phyloP scores from a whole-genome alignment of 2,797 vertebrate species.

The Paguma larvata region DNA sequence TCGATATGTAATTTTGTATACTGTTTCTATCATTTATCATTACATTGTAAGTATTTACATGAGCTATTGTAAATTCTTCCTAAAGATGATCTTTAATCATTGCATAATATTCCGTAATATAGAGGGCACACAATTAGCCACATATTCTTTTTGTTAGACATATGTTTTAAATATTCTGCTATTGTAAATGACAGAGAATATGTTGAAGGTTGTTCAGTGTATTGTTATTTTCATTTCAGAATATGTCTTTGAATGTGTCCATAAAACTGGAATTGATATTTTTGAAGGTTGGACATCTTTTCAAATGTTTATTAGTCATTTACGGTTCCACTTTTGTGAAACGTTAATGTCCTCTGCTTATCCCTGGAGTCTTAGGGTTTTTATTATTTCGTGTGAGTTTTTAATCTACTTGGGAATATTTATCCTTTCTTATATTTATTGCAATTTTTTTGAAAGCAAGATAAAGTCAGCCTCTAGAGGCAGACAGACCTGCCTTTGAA shows the following conservation, averaged over 20 bases:
- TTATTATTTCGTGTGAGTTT: constrained; percentile 39
- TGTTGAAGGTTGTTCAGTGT: neutral
- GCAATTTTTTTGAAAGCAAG: constrained; percentile 15
- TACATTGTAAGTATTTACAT: neutral
- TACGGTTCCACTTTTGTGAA: constrained; percentile 42
- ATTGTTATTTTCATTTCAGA: constrained; percentile 52
- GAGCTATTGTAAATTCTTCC: constrained; percentile 35
- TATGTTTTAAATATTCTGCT: constrained; percentile 35
- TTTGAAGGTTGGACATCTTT: constrained; percentile 42
- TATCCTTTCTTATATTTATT: constrained; percentile 27
- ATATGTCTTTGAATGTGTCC: constrained; percentile 27
- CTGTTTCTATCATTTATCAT: constrained; percentile 25
- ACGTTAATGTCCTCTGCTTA: constrained; percentile 42
- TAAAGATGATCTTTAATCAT: constrained; percentile 49
- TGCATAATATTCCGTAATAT: neutral
- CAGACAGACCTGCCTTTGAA: neutral
- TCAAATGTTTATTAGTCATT: constrained; percentile 44
- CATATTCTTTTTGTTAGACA: neutral
- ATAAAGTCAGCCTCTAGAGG: constrained; percentile 34
- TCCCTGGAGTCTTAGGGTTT: neutral
- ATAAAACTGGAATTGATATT: constrained; percentile 43
- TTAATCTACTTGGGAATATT: neutral
- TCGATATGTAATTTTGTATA: constrained; percentile 8
- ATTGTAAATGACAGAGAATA: constrained; percentile 22
- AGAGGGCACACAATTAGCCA: neutral